A percentile compares a stretch with the other conserved stretches of the same genome.
phyloP scores from a whole-genome alignment of 2,888 invertebrate genomes.

The Chloromyia formosa region DNA sequence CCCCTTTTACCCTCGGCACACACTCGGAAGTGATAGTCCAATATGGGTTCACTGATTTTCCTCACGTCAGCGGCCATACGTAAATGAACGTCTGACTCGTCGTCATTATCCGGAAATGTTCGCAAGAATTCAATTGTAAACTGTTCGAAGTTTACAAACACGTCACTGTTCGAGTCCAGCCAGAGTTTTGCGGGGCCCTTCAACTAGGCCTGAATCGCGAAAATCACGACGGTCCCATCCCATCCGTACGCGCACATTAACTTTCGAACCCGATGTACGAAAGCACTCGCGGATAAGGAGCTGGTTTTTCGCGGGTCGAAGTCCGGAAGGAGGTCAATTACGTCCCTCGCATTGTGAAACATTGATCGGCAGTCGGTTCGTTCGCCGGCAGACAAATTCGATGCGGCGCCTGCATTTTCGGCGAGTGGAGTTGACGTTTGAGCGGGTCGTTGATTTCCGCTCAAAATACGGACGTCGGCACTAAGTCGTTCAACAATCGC shows the following conservation, averaged over 20 bases:
- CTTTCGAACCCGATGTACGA: constrained; percentile 23
- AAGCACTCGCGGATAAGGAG: constrained; percentile 26
- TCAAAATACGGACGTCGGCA: constrained; percentile 14
- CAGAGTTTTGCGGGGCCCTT: background rate
- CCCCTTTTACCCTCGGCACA: background rate
- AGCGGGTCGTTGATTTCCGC: background rate
- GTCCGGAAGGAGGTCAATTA: background rate
- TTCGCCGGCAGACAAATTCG: constrained; percentile 8
- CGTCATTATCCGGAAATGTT: constrained; percentile 20
- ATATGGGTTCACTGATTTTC: background rate
- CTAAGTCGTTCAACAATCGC: constrained; percentile 20
- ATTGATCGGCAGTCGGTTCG: constrained; percentile 7
- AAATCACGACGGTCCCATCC: no score
- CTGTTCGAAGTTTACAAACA: constrained; percentile 23
- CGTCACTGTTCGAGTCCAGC: background rate
- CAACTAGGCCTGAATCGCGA: constrained; percentile 10
- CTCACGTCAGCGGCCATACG: constrained; percentile 4
- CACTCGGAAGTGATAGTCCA: no score
- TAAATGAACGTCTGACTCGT: constrained; percentile 18
- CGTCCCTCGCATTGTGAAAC: background rate
- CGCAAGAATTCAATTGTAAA: constrained; percentile 18
- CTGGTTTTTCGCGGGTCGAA: constrained; percentile 12
- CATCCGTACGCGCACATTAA: constrained; percentile 11
- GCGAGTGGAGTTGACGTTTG: no score
- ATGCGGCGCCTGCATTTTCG: constrained; percentile 14